Evolutionary conservation across 1,140 invertebrate genomes (phyloP), one percentile per base, ranked within the genome.

Genomic region (Rhyzopertha dominica): DNA sequence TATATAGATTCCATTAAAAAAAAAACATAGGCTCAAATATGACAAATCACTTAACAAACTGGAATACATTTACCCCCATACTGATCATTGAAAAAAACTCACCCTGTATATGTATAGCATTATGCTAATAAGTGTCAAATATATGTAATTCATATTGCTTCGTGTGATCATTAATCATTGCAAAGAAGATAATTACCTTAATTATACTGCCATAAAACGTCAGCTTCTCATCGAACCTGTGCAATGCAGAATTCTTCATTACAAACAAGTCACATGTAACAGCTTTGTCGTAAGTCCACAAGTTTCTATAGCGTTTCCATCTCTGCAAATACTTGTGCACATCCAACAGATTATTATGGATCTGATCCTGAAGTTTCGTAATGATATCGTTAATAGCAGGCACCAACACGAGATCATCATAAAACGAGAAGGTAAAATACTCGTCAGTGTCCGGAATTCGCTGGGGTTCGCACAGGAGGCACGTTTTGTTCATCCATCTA

Each of bases 401-500:
- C 52, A 82, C 66, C 29, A 75, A 70, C 8, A 85, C 70, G 1
- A 93, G 71, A 54, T 94, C 88, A 32, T 89, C 81, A 51, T 82
- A 90, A 63, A 83, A 92, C 75, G 68, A 84, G 77, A 60, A 81
- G 59, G 63, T 69, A 73, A 65, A 80, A 67, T 62, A 76, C 69
- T 76, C 74, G 47, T 69, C 70, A 22, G 70, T 66, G 58, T 56
- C 74, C 42, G 56, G 53, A 40, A 63, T 61, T 46, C 74, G 74
- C 40, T 81, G 74, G 5, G 80, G 77, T 23, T 77, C 70, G 47
- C 81, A 85, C 20, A 80, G 75, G 0, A 87, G 59, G 62, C 90
- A 93, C 8, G 82, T 87, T n/a, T 80, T 79, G 47, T 81, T 72
- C 81, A 88, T 85, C 90, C 90, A 94, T 5, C 90, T 78, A 0